phyloP scores from a whole-genome alignment of 2,888 invertebrate species.

The Smittia aterrima region DNA sequence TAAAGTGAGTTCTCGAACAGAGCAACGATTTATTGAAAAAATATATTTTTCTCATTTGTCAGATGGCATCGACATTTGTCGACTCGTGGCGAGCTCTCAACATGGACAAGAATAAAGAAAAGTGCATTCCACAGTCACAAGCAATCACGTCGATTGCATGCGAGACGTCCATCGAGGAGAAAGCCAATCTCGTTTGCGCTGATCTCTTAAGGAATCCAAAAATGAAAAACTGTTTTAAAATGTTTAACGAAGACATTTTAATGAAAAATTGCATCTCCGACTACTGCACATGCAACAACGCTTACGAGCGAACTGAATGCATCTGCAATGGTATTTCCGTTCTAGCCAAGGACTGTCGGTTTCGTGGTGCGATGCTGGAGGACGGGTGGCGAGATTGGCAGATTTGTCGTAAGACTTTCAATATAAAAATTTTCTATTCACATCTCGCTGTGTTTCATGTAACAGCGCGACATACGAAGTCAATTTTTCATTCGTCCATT shows the following conservation, averaged over 20 bases:
- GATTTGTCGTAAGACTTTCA: slow-evolving; percentile 72
- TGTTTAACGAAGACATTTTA: slow-evolving; percentile 65
- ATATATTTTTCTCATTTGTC: not conserved
- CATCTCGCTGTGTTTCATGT: not conserved
- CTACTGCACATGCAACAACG: slow-evolving; percentile 67
- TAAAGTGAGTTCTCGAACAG: slow-evolving; percentile 45
- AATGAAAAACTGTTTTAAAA: slow-evolving; percentile 64
- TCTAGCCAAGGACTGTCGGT: slow-evolving; percentile 72
- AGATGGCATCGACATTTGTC: slow-evolving; percentile 50
- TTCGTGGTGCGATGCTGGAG: slow-evolving; percentile 63
- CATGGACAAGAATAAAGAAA: slow-evolving; percentile 47
- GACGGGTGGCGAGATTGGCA: slow-evolving; percentile 75
- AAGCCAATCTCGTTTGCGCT: slow-evolving; percentile 63
- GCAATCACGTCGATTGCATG: slow-evolving; percentile 1
- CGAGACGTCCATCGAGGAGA: slow-evolving; percentile 48
- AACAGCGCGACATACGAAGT: slow-evolving; percentile 23
- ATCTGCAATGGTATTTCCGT: slow-evolving; percentile 75
- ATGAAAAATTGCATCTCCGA: slow-evolving; percentile 76
- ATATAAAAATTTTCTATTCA: slow-evolving; percentile 8
- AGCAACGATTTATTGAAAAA: slow-evolving; percentile 48
- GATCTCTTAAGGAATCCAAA: slow-evolving; percentile 63
- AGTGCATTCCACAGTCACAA: slow-evolving; percentile 45
- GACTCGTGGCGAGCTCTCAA: slow-evolving; percentile 50
- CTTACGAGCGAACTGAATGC: slow-evolving; percentile 61
- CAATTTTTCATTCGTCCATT: slow-evolving; percentile 18